Evolutionary conservation across 2,113 vertebrate species (phyloP), one percentile per base, ranked within the genome.

Genomic region (Macrotus californicus): DNA sequence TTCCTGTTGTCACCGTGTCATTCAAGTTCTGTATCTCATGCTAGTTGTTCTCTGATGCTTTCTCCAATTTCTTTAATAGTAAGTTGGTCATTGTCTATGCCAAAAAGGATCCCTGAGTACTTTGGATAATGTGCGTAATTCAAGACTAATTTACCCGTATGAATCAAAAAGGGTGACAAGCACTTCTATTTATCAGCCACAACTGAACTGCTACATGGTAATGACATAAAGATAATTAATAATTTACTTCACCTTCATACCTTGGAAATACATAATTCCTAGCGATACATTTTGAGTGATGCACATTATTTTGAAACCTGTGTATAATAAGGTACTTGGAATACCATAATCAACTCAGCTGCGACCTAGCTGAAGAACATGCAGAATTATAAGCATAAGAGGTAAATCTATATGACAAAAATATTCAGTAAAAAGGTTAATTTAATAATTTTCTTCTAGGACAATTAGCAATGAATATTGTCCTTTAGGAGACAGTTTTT

Each of bases 121-220:
- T 24, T 69, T 54, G 91, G 94, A 81, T 76, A 88, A 31, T 70
- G 43, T 77, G 36, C 66, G 50, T 94, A 94, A 85, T 87, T 94
- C 19, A 86, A 94, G 69, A 91, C 48, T 39, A 48, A 73, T 86
- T 94, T 94, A 69, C 41, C 5, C 76, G 85, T 66, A 26, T 66
- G 73, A 75, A 82, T 92, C 3, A 34, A 92, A 93, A 96, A 77
- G 3, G 21, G 21, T 89, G 39, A 22, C 10, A 87, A 83, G 31
- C 39, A 72, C 34, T 79, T 75, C 41, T 83, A 52, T 79, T 91
- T 94, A 64, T 91, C 86, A 84, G 76, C 31, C 76, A 66, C 90
- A 66, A 61, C 92, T 64, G 52, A 36, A 70, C 36, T 69, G 56
- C 75, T 69, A 52, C n/a, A 41, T 50, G 22, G 21, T 66, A 67